Conservation (phyloP, 2,113 vertebrate genomes). For the Peromyscus leucopus region DNA sequence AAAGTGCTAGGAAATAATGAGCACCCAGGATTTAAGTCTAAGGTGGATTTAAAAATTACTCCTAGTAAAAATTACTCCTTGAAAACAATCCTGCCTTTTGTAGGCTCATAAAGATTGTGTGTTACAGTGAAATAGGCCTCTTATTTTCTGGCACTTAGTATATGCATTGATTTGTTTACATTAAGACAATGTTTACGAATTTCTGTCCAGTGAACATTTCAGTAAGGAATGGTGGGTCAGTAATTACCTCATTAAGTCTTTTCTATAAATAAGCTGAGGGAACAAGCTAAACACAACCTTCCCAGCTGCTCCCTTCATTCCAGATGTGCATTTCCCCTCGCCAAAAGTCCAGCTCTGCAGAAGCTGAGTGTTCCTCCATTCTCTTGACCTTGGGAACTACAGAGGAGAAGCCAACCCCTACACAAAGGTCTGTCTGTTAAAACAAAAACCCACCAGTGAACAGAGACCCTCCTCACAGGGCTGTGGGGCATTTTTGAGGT, state of each 20-base stretch:
- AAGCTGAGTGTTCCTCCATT: not conserved
- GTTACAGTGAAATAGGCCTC: not conserved
- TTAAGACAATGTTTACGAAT: not conserved
- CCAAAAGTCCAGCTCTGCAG: not conserved
- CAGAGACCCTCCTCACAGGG: not conserved
- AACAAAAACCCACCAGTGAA: not conserved
- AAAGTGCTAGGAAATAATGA: not conserved
- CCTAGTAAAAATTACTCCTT: not conserved
- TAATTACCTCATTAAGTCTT: not conserved
- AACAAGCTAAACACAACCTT: not conserved
- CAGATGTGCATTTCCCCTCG: not conserved
- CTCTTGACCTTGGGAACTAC: not conserved
- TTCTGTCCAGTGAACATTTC: not conserved
- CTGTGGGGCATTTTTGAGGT: not conserved
- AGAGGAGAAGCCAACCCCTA: not conserved
- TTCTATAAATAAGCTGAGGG: not conserved
- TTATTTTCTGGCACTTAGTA: not conserved
- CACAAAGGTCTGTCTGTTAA: not conserved
- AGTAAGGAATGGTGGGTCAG: not conserved
- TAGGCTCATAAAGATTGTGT: not conserved
- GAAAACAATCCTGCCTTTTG: not conserved
- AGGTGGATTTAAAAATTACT: slow-evolving; percentile 24
- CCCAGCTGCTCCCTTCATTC: not conserved
- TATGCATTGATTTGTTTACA: not conserved
- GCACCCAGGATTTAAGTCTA: not conserved